Evolutionary conservation across 2,888 invertebrate genomes (phyloP).

Genomic region (Tinea semifulvella): DNA sequence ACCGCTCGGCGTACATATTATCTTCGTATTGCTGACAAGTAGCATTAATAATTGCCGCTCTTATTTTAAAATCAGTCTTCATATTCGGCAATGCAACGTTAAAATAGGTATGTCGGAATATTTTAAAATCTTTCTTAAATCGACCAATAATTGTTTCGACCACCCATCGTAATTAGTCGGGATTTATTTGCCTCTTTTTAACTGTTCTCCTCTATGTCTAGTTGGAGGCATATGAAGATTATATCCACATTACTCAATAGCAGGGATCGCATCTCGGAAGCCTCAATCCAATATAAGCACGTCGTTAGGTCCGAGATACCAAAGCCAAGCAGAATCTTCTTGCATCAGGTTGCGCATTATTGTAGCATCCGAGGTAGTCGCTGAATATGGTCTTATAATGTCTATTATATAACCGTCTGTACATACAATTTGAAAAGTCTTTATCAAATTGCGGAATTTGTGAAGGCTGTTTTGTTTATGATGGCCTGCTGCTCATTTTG

Average conservation of each 20-base stretch:
- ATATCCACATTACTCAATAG: conserved; percentile 9
- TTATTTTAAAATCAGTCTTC: conserved; percentile 1
- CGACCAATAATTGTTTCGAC: conserved; percentile 4
- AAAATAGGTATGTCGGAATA: conserved; percentile 10
- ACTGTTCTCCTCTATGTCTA: conserved; percentile 1
- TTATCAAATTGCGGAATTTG: conserved; percentile 23
- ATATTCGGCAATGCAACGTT: background rate
- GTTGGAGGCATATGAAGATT: conserved; percentile 1
- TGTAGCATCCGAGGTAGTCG: conserved; percentile 19
- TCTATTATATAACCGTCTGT: conserved; percentile 22
- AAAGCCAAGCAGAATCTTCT: conserved; percentile 11
- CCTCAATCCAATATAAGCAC: conserved; percentile 15
- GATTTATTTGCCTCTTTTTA: background rate
- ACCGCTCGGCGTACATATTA: background rate
- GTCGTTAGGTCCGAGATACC: conserved; percentile 13
- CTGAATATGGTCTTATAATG: conserved; percentile 21
- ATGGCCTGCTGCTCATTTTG: too few relatives aligned
- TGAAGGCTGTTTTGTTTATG: too few relatives aligned
- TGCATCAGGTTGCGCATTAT: conserved; percentile 16
- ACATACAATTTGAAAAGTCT: conserved; percentile 22
- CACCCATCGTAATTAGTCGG: conserved; percentile 4
- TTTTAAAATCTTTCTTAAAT: conserved; percentile 12
- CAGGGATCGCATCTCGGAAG: conserved; percentile 13
- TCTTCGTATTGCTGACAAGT: background rate
- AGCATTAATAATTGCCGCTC: conserved; percentile 4